Conservation (phyloP, 2,888 invertebrate species). For the Bellardia pandia region DNA sequence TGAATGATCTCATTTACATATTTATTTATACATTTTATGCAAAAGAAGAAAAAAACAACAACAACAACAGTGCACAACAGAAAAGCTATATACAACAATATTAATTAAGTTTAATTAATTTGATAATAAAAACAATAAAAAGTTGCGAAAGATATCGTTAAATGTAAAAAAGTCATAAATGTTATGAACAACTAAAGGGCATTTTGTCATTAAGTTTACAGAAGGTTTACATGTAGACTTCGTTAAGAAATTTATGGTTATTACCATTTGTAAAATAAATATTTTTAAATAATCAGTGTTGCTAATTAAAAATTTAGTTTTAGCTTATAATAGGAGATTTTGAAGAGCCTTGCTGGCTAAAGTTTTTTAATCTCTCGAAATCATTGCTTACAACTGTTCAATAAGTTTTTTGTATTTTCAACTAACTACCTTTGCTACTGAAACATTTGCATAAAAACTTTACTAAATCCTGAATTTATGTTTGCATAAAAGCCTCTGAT, state of each 20-base stretch:
- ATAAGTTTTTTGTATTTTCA: too few species aligned
- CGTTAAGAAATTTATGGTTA: constrained; percentile 4
- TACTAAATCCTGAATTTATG: not conserved
- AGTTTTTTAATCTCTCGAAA: too few species aligned
- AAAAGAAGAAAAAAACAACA: too few species aligned
- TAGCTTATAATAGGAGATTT: not conserved
- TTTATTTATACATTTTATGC: constrained; percentile 1
- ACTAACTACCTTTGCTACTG: too few species aligned
- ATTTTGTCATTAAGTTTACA: constrained; percentile 5
- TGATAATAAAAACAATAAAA: constrained; percentile 30
- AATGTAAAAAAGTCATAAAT: not conserved
- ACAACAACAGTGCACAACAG: not conserved
- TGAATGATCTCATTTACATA: constrained; percentile 68
- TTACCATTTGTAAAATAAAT: not conserved
- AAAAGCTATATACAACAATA: constrained; percentile 10
- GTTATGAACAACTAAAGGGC: constrained; percentile 8
- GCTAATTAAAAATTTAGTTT: not conserved
- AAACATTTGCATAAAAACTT: not conserved
- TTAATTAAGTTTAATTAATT: constrained; percentile 66
- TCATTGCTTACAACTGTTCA: too few species aligned
- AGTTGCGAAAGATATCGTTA: constrained; percentile 24
- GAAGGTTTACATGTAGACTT: not conserved
- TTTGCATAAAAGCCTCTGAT: not conserved
- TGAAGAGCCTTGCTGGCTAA: too few species aligned
- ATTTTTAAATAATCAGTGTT: not conserved